These are phyloP conservation scores for Apus apus DNA, from an alignment of 2,113 vertebrate species.

Conservation along the genomic window DNA sequence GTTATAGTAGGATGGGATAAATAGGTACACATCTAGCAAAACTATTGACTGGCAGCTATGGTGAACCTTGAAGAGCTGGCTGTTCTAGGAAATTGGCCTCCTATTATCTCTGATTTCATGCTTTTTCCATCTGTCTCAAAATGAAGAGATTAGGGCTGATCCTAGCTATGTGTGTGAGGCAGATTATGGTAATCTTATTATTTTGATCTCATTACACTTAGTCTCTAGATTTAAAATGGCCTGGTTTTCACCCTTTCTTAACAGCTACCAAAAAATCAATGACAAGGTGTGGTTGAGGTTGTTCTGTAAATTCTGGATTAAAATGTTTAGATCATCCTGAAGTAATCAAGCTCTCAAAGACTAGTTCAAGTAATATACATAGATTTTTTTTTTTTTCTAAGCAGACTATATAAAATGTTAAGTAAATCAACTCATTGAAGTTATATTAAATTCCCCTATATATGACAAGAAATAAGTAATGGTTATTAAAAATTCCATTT, in stretches of 20 bases:
- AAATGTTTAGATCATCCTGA: not conserved
- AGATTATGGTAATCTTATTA: conserved; percentile 64
- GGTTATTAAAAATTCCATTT: not conserved
- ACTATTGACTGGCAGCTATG: conserved; percentile 6
- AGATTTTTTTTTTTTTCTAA: not conserved
- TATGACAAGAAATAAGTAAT: not conserved
- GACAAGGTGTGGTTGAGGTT: not conserved
- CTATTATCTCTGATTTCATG: conserved; percentile 53
- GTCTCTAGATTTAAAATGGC: conserved; percentile 24
- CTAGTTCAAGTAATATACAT: not conserved
- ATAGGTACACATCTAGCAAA: conserved; percentile 25
- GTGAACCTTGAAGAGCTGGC: conserved; percentile 10
- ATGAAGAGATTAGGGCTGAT: conserved; percentile 59
- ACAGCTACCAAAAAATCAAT: not conserved
- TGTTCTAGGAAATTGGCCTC: conserved; percentile 57
- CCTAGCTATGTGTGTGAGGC: conserved; percentile 38
- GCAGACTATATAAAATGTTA: not conserved
- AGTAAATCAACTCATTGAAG: not conserved
- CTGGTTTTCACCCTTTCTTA: conserved; percentile 45
- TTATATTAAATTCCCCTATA: not conserved
- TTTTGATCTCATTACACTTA: conserved; percentile 61
- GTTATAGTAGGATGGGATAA: not conserved
- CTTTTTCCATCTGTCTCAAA: conserved; percentile 63
- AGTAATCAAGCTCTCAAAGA: not conserved
- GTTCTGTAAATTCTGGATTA: not conserved